Evolutionary conservation across 2,113 vertebrate genomes (phyloP), one percentile per base, ranked within the genome.

Genomic region (Catharus fuscescens): DNA sequence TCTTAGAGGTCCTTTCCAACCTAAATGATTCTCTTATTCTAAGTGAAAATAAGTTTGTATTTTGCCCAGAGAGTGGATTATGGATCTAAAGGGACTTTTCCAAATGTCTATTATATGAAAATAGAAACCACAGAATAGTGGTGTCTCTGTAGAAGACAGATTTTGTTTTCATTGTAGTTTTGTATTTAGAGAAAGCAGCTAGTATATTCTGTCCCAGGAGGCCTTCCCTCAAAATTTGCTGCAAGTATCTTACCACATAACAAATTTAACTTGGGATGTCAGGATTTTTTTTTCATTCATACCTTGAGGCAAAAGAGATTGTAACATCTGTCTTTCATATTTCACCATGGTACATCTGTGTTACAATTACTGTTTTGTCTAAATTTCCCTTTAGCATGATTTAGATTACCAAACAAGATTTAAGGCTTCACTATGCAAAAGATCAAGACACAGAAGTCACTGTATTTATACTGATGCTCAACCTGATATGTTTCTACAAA

Each of bases 301-400:
- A 69, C 32, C 64, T 82, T 34, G 19, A 82, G 34, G 67, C 77
- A 80, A 85, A 77, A 87, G 62, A 53, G 73, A 62, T 74, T 65
- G 45, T 60, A 92, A 95, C 45, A 87, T 60, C 62, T 90, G 54
- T 80, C 70, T 88, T 95, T 96, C 56, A 69, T 80, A 80, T 77
- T 87, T 84, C 28, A 61, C 50, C 52, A 4, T 24, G 54, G 17
- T 61, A 47, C 9, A 15, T 62, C 69, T 73, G 47, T 76, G 61
- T 73, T 74, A 93, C 87, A 60, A 34, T 64, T 69, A 50, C 62
- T 69, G 23, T 83, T 96, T 79, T 86, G 56, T 92, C 81, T 78
- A 28, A 52, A 83, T 76, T 76, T 87, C 52, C 65, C 78, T 66
- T 80, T 73, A 92, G 86, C 56, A 42, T 61, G 47, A 72, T 86